phyloP scores from a whole-genome alignment of 1,140 invertebrate species.

The Palaemon carinicauda region DNA sequence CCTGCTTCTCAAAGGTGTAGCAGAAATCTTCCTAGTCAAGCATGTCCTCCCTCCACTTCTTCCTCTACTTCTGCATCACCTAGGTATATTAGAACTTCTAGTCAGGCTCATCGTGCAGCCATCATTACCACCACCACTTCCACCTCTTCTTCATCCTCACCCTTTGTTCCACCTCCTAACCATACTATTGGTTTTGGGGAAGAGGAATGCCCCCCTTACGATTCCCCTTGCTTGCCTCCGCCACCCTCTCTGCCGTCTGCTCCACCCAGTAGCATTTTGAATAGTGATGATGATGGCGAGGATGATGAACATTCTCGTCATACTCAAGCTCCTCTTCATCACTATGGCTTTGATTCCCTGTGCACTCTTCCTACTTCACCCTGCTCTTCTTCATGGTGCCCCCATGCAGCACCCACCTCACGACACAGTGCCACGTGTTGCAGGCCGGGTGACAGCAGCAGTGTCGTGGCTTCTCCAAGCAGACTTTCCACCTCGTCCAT shows the following conservation, averaged over 20 bases:
- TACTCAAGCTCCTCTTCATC: too few species aligned
- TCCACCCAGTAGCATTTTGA: too few species aligned
- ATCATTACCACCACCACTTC: slow-evolving; percentile 4
- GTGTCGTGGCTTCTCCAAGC: slow-evolving; percentile 42
- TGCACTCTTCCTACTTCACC: slow-evolving; percentile 37
- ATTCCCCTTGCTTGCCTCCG: slow-evolving; percentile 5
- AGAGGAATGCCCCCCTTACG: slow-evolving; percentile 37
- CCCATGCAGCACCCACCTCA: slow-evolving; percentile 28
- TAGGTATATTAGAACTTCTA: slow-evolving; percentile 31
- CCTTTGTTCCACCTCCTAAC: slow-evolving; percentile 6
- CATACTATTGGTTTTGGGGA: slow-evolving; percentile 25
- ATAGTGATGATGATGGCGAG: too few species aligned
- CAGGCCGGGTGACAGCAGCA: slow-evolving; percentile 45
- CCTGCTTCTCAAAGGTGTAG: slow-evolving; percentile 32
- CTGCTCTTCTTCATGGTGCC: background rate
- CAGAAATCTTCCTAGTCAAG: slow-evolving; percentile 38
- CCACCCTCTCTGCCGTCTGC: too few species aligned
- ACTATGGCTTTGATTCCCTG: background rate
- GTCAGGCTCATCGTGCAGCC: background rate
- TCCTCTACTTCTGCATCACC: slow-evolving; percentile 12
- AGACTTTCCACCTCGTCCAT: slow-evolving; percentile 50
- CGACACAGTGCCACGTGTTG: slow-evolving; percentile 52
- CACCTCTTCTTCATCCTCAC: slow-evolving; percentile 20
- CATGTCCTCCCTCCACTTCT: slow-evolving; percentile 30
- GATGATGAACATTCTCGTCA: too few species aligned